Base-by-base conservation (phyloP, 1,140 invertebrate species). In the Pectinophora gossypiella region DNA sequence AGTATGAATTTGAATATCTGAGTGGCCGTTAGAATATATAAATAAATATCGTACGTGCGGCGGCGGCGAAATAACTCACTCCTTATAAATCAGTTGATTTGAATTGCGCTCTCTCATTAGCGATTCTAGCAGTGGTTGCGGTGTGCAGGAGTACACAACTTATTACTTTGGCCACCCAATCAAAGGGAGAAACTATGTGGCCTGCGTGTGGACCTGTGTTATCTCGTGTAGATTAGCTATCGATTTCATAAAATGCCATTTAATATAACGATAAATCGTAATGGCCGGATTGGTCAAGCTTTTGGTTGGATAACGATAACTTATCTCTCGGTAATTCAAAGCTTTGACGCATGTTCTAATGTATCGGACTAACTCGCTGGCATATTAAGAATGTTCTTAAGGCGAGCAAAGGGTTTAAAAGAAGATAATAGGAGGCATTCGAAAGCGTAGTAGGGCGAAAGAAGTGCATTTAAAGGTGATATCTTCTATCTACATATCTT, bases 71-170 rank as follows among this genome's bases (percentile, higher is more conserved):
- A 83, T 78, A 81, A 74, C 68, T 79, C 68, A 85, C 73, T 78
- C 79, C 77, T 75, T 83, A 85, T 85, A 85, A 83, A 85, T 82
- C 72, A 67, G 72, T 71, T 69, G 74, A 82, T 85, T 85, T 82
- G 76, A 81, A 82, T 83, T 76, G 71, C 81, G 62, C 61, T 73
- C 58, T 54, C 76, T 81, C 77, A 83, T 85, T 85, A 85, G 73
- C 56, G 66, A 83, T 83, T 80, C 82, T 52, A 74, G 71, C 64
- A 65, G 69, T 68, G 67, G 65, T 63, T 66, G 16, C 64, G 64
- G 61, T 70, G 62, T 54, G 50, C 65, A 71, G 76, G 69, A 76
- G 65, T 76, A 85, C 79, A 81, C 72, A 80, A 82, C 77, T 83
- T 83, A 82, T 78, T 81, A 83, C 76, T 83, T 84, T 80, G 71